Conservation (phyloP, 2,888 invertebrate species). For the Nasonia oneida region DNA sequence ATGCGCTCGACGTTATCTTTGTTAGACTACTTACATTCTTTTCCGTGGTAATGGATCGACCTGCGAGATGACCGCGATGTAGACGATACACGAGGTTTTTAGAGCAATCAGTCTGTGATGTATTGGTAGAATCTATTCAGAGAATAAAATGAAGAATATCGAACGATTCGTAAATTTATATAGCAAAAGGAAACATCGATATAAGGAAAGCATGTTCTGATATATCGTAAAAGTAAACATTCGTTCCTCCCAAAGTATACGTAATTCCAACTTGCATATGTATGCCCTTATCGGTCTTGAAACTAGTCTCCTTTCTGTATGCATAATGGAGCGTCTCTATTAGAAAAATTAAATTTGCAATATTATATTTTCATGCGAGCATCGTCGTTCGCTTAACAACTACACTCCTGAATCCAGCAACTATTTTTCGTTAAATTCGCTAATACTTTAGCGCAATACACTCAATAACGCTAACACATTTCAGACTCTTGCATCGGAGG, state of each 20-base stretch:
- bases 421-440: too few species aligned
- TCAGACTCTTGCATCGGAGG: not conserved
- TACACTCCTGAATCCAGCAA: not conserved
- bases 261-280: slow-evolving; percentile 9
- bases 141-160: too few species aligned
- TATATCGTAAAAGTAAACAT: slow-evolving; percentile 16
- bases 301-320: not conserved
- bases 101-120: not conserved
- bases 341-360: slow-evolving; percentile 3
- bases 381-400: not conserved
- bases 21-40: not conserved
- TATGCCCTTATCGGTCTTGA: not conserved
- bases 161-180: too few species aligned
- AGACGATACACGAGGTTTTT: not conserved
- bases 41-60: not conserved
- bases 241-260: slow-evolving; percentile 22
- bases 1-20: not conserved
- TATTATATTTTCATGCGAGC: not conserved
- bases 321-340: not conserved
- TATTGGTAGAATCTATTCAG: too few species aligned
- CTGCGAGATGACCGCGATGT: not conserved
- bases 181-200: not conserved
- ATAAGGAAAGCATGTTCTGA: not conserved
- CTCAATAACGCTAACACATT: not conserved
- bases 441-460: too few species aligned